phyloP scores from a whole-genome alignment of 2,113 vertebrate species.

The Anhinga anhinga region DNA sequence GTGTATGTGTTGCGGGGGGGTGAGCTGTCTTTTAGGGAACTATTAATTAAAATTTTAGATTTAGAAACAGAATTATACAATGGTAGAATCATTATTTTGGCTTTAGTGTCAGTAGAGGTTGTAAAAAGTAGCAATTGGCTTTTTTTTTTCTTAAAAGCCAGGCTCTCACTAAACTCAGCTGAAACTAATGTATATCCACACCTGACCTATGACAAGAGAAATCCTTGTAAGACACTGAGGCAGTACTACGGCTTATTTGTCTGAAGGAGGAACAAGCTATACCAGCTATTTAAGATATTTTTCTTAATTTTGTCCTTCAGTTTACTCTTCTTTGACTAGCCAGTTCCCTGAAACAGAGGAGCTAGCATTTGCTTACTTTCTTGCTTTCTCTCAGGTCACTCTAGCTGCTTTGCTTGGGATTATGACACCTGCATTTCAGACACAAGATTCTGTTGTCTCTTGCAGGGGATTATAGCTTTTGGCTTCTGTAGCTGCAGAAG shows the following conservation, averaged over 20 bases:
- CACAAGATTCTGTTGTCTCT: background rate
- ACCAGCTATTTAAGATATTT: background rate
- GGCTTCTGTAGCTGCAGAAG: background rate
- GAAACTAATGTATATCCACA: background rate
- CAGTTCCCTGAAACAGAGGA: background rate
- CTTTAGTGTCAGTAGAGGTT: background rate
- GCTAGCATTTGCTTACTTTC: background rate
- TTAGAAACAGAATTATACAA: background rate
- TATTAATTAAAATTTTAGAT: background rate
- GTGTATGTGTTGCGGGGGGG: fast-evolving
- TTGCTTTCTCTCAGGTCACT: background rate
- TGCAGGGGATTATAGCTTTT: background rate
- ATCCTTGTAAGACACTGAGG: background rate
- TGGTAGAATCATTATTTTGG: background rate
- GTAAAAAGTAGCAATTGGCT: background rate
- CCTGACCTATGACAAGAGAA: background rate
- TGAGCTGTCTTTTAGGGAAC: background rate
- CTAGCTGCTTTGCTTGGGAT: background rate
- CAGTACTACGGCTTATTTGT: background rate
- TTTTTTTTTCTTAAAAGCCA: background rate
- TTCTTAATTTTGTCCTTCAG: background rate
- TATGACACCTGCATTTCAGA: background rate
- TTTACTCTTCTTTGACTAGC: background rate
- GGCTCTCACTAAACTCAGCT: background rate
- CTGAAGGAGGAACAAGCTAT: background rate